Percentiles rank a stretch among this genome's conserved stretches.
These are phyloP conservation scores for Coendou prehensilis DNA, from an alignment of 2,797 vertebrate species.

Conservation along the genomic window DNA sequence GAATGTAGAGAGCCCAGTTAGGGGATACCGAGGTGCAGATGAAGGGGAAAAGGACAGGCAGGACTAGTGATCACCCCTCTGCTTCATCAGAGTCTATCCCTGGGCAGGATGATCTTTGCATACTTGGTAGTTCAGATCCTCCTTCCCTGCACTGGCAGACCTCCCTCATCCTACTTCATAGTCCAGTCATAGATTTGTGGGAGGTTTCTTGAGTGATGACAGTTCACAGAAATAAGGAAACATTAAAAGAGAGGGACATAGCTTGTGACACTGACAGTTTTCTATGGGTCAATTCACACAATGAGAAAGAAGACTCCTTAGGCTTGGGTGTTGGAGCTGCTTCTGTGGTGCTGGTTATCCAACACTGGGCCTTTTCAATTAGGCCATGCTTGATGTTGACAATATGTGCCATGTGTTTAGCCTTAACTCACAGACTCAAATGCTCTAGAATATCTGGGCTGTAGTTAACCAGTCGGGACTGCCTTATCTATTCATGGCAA, in stretches of 20 bases:
- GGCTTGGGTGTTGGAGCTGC: background rate
- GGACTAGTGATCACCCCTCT: background rate
- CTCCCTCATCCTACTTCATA: background rate
- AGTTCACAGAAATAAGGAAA: background rate
- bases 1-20: background rate
- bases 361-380: background rate
- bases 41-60: background rate
- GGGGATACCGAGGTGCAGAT: background rate
- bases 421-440: background rate
- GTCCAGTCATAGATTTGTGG: background rate
- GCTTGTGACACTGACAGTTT: background rate
- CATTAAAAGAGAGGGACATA: background rate
- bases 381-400: background rate
- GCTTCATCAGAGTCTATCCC: conserved; percentile 37
- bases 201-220: background rate
- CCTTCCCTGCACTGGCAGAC: background rate
- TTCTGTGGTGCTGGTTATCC: background rate
- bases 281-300: background rate
- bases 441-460: background rate
- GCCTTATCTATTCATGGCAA: background rate
- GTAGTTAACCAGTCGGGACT: conserved; percentile 26
- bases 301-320: background rate
- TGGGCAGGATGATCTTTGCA: background rate
- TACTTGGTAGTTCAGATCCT: background rate
- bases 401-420: conserved; percentile 13